Evolutionary conservation across 2,113 vertebrate genomes (phyloP).

Genomic region (Pionites leucogaster): DNA sequence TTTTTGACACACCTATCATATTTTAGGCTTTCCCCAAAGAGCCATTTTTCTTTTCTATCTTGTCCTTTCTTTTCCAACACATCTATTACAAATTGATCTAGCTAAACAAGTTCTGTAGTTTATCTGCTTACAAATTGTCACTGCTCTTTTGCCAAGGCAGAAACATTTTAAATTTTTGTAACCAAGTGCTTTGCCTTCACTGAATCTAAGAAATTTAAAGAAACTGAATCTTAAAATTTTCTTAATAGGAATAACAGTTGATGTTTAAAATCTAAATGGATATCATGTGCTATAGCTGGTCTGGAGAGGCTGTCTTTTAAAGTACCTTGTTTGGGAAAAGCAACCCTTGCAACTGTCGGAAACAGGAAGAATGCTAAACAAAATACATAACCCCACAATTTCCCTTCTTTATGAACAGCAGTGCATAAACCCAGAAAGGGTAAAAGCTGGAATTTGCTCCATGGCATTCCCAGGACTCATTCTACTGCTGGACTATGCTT

Average conservation of each 20-base stretch:
- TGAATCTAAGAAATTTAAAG: neutral
- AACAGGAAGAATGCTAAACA: neutral
- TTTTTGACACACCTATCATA: slow-evolving; percentile 39
- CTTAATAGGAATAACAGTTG: neutral
- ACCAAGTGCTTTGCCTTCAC: slow-evolving; percentile 4
- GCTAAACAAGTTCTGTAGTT: slow-evolving; percentile 50
- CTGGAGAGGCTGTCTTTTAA: neutral
- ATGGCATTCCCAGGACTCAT: neutral
- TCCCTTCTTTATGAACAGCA: neutral
- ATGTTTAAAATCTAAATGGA: neutral
- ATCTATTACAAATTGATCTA: slow-evolving; percentile 59
- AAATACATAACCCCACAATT: neutral
- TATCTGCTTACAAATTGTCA: slow-evolving; percentile 29
- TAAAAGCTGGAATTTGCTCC: neutral
- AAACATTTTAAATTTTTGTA: slow-evolving; percentile 6
- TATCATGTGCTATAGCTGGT: neutral
- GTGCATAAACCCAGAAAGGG: neutral
- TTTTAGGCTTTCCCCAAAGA: slow-evolving; percentile 59
- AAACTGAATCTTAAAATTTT: neutral
- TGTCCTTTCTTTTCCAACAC: neutral
- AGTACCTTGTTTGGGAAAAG: neutral
- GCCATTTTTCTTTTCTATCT: slow-evolving; percentile 56
- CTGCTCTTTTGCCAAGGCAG: slow-evolving; percentile 1
- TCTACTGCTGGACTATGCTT: neutral
- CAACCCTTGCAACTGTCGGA: neutral